Base-by-base conservation (phyloP, 1,140 invertebrate species). In the Cryptotermes secundus region DNA sequence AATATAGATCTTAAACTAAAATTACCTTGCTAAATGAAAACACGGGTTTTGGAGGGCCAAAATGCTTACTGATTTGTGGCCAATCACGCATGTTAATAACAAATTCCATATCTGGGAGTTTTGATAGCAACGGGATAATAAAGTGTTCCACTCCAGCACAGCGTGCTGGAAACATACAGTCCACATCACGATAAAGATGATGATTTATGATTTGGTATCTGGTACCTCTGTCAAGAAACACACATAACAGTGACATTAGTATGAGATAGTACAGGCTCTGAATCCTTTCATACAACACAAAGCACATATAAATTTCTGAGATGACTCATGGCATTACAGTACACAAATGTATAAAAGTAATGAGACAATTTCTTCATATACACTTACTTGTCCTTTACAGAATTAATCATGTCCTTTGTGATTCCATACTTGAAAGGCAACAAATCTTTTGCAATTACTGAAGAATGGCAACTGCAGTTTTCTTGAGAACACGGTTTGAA, bases 91-190 rank as follows among this genome's bases (percentile, higher is more conserved):
- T 96, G 89, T 99, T 99, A 2, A 99, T 90, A 49, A 97, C 91
- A 81, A 99, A 90, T 89, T 99, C 97, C 91, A 96, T 94, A 88
- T 99, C 93, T 7, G 96, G 93, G 81, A 98, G 88, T 85, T 94
- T 92, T 26, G 89, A 86, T 10, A 94, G 90, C 22, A 97, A 88
- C 31, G 89, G 81, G 24, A 91, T 89, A 35, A 95, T 87, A 89
- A 99, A 99, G 90, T 99, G 93, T 89, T 99, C 97, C 45, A 99
- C 92, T 79, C 98, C 98, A 87, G 93, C 91, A 90, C 98, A 99
- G 87, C 98, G 92, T 19, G 95, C 92, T 36, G 97, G 97, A 90
- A 99, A 99, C 93, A 98, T 95, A 87, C 98, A 99, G 31, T 94
- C 93, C 80, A 92, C 92, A 84, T 97, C 93, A 65, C 97, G 91